Conservation (phyloP, 2,888 invertebrate species). For the Stramonita haemastoma region DNA sequence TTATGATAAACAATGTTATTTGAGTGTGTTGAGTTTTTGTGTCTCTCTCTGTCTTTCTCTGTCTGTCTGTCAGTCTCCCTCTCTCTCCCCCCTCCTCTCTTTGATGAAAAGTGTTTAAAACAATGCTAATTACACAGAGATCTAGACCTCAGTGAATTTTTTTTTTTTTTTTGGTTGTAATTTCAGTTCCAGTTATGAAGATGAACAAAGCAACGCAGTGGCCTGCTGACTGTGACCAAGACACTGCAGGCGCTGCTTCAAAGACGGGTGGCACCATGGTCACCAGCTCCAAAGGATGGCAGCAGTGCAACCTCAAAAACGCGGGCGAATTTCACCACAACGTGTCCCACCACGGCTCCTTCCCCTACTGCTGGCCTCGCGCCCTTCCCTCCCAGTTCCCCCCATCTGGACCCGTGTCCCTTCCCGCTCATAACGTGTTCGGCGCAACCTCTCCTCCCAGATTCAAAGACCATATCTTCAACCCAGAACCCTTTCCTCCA, state of each 20-base stretch:
- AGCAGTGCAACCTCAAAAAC: background rate
- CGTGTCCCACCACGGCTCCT: background rate
- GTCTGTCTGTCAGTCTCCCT: too few relatives aligned
- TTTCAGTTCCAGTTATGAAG: background rate
- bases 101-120: background rate
- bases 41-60: too few relatives aligned
- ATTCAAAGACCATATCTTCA: background rate
- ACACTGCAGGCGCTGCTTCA: background rate
- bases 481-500: background rate
- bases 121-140: background rate
- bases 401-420: background rate
- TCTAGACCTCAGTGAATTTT: background rate
- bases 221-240: background rate
- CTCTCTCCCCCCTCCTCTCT: too few relatives aligned
- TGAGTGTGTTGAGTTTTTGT: too few relatives aligned
- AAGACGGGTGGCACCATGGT: too few relatives aligned
- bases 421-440: background rate
- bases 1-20: too few relatives aligned
- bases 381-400: conserved; percentile 10
- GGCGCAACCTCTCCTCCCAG: background rate
- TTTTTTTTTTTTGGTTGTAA: background rate
- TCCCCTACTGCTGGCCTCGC: conserved; percentile 28
- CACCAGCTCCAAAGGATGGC: background rate
- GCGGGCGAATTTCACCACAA: background rate
- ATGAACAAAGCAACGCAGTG: conserved; percentile 31